These are phyloP conservation scores for Ophiothrix spiculata DNA, from an alignment of 35 echinoderm and acorn worm species.

Conservation along the genomic window DNA sequence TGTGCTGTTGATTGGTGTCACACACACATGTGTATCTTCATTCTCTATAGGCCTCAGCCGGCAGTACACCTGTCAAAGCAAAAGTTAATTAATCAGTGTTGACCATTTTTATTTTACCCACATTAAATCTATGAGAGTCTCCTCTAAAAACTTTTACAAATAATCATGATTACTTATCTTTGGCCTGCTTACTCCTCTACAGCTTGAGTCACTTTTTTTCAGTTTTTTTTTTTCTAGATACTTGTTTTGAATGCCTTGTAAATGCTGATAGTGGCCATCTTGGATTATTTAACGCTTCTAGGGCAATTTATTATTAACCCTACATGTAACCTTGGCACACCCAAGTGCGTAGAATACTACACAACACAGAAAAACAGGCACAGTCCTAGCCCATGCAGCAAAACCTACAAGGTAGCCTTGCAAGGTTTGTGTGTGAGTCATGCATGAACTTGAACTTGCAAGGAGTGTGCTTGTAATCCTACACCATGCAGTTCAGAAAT, in stretches of 20 bases:
- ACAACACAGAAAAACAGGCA: too few species aligned
- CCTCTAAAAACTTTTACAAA: background rate
- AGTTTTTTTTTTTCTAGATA: background rate
- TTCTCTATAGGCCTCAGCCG: constrained; percentile 60
- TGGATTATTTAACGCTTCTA: too few species aligned
- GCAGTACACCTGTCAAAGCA: constrained; percentile 74
- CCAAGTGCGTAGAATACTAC: too few species aligned
- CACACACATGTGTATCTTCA: constrained; percentile 37
- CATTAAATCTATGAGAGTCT: background rate
- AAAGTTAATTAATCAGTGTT: background rate
- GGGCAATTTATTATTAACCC: too few species aligned
- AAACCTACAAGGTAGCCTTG: too few species aligned
- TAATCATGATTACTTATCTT: background rate
- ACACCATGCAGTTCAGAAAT: too few species aligned
- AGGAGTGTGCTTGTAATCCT: too few species aligned
- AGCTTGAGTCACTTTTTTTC: background rate
- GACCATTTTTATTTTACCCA: background rate
- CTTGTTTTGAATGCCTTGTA: background rate
- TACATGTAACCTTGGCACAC: too few species aligned
- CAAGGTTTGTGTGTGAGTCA: too few species aligned
- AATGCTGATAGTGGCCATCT: too few species aligned
- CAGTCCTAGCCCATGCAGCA: too few species aligned
- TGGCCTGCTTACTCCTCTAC: background rate
- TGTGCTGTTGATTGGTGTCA: constrained; percentile 68
- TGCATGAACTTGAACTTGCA: too few species aligned